Conservation (phyloP, 2,797 vertebrate genomes). For the Alcedo atthis region DNA sequence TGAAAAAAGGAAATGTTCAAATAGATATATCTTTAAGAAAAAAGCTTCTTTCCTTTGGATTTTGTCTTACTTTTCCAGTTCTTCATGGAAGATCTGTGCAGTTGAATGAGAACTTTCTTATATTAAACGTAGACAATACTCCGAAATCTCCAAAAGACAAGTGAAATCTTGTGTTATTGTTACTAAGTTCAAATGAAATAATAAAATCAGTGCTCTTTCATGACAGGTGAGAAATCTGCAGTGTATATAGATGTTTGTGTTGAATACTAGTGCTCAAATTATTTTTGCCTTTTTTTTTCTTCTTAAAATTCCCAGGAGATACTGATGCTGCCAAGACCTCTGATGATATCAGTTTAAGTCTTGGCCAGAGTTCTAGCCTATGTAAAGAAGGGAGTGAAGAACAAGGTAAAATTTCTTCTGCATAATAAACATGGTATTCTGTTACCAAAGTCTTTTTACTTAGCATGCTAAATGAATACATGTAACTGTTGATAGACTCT, state of each 20-base stretch:
- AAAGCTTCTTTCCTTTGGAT: neutral
- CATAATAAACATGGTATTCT: neutral
- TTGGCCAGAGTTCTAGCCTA: slow-evolving; percentile 92
- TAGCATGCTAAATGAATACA: neutral
- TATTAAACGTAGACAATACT: neutral
- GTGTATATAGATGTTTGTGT: neutral
- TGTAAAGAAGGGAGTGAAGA: slow-evolving; percentile 91
- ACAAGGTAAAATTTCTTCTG: slow-evolving; percentile 83
- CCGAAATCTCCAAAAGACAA: neutral
- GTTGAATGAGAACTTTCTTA: neutral
- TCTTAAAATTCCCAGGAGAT: slow-evolving; percentile 77
- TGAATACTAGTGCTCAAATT: neutral
- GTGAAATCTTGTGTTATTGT: neutral
- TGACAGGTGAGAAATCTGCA: neutral
- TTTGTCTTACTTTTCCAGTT: neutral
- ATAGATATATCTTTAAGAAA: neutral
- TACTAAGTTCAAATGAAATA: neutral
- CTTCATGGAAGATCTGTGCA: neutral
- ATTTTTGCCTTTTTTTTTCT: neutral
- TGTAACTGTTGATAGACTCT: neutral
- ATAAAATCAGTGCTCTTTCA: neutral
- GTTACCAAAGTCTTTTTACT: neutral
- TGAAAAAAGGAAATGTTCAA: neutral
- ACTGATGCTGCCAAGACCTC: slow-evolving; percentile 91
- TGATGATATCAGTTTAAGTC: slow-evolving; percentile 95